Base-by-base conservation (phyloP, 2,113 vertebrate species). In the Thomomys bottae region DNA sequence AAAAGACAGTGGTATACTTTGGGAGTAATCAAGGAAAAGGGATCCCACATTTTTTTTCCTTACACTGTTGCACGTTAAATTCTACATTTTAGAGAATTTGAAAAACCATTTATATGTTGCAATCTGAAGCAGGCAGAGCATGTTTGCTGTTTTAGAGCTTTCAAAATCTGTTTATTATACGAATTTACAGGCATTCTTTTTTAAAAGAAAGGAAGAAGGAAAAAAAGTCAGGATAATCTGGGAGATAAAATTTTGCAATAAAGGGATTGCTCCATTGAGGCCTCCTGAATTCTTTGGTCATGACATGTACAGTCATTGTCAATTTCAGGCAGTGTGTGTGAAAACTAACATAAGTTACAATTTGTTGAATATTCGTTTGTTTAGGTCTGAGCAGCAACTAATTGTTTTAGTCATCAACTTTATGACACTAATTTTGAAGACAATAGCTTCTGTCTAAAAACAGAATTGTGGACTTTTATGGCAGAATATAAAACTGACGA, bases 341-440 rank as follows among this genome's bases (percentile, higher is more conserved):
- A 45, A 88, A 90, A 73, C 87, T 64, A 73, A 77, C 28, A 57
- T 59, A 66, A 64, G 75, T 83, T 75, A 72, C 64, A 85, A 87
- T 73, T 64, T 71, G 30, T 26, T 68, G 5, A 82, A 83, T 6
- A 3, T 32, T 59, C 18, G 17, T 54, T 15, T 54, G 15, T 14
- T 54, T 54, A 54, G 49, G 49, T 1, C 49, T 54, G 49, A 18
- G 76, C 8, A 86, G 71, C 0, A 4, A 59, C 40, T 90, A 59
- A 64, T 40, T 63, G 63, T 76, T 68, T 80, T 72, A 84, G 64
- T 92, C 93, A 87, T 76, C 71, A 90, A 77, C 64, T 57, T 77
- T 78, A 54, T 61, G 57, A 91, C 9, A 66, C 3, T 38, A 45
- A 80, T 70, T 93, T 92, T 66, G 45, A 77, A 91, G 59, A 70